Evolutionary conservation across 2,888 invertebrate species (phyloP).

Genomic region (Gortyna flavago): DNA sequence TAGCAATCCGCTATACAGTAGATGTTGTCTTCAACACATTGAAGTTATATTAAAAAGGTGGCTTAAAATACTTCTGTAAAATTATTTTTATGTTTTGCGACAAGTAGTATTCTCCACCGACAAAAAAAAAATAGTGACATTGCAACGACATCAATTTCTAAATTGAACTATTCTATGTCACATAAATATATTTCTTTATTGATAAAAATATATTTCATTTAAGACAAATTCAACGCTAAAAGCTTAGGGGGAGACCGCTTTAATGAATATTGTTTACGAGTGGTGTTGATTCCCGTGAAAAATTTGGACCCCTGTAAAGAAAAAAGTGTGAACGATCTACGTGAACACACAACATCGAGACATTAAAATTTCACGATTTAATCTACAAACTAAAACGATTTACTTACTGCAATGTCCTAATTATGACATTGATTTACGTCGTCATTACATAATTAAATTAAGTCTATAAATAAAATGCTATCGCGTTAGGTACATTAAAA

Average conservation of each 20-base stretch:
- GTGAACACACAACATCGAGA: slow-evolving; percentile 84
- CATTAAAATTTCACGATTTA: slow-evolving; percentile 71
- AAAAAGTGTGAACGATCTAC: slow-evolving; percentile 70
- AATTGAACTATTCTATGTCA: slow-evolving; percentile 68
- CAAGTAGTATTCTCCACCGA: slow-evolving; percentile 73
- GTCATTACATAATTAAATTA: slow-evolving; percentile 59
- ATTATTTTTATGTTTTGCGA: slow-evolving; percentile 72
- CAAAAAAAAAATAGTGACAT: slow-evolving; percentile 66
- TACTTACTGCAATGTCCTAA: slow-evolving; percentile 62
- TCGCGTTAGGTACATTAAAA: slow-evolving; percentile 72
- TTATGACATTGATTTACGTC: slow-evolving; percentile 50
- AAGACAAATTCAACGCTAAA: slow-evolving; percentile 69
- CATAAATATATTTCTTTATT: slow-evolving; percentile 63
- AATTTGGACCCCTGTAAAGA: slow-evolving; percentile 60
- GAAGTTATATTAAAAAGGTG: slow-evolving; percentile 73
- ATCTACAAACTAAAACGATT: slow-evolving; percentile 71
- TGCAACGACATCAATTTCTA: slow-evolving; percentile 70
- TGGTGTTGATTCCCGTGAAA: slow-evolving; percentile 39
- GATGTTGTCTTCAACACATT: slow-evolving; percentile 69
- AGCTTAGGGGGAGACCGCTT: slow-evolving; percentile 70
- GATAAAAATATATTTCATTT: slow-evolving; percentile 73
- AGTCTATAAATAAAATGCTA: slow-evolving; percentile 77
- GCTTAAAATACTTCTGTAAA: slow-evolving; percentile 81
- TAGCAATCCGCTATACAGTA: slow-evolving; percentile 65
- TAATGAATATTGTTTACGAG: slow-evolving; percentile 51